phyloP scores from a whole-genome alignment of 2,113 vertebrate species.

The Bufo bufo region DNA sequence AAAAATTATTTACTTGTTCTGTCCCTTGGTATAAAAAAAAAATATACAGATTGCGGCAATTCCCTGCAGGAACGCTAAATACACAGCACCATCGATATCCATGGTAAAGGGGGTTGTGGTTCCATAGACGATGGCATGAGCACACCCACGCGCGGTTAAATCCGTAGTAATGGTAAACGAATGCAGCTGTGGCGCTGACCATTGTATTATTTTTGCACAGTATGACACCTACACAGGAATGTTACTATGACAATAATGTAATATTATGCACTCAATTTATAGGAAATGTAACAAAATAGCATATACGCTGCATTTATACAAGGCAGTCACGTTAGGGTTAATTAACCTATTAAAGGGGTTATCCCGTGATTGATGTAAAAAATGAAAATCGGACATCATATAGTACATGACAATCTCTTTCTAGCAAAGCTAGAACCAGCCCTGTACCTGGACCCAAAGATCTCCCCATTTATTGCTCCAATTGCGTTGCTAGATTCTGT shows the following conservation, averaged over 20 bases:
- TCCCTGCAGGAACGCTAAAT: neutral
- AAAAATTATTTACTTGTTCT: conserved; percentile 49
- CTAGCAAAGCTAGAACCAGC: too few relatives aligned
- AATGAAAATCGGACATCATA: too few relatives aligned
- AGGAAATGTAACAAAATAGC: too few relatives aligned
- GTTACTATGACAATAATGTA: neutral
- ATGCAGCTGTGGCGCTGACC: neutral
- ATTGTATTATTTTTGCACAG: neutral
- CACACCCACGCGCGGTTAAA: neutral
- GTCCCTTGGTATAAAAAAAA: conserved; percentile 19
- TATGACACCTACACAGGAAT: neutral
- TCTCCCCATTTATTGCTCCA: too few relatives aligned
- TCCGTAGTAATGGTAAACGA: neutral
- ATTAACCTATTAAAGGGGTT: too few relatives aligned
- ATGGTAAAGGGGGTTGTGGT: neutral
- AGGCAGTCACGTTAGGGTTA: too few relatives aligned
- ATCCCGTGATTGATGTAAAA: too few relatives aligned
- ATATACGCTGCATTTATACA: too few relatives aligned
- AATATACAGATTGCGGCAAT: conserved; percentile 12
- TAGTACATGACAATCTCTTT: too few relatives aligned
- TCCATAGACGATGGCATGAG: neutral
- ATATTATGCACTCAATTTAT: neutral
- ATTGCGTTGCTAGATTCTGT: too few relatives aligned
- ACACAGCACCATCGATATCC: neutral
- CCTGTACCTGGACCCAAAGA: too few relatives aligned